Percentiles rank a stretch among this genome's conserved stretches.
These are phyloP conservation scores for Drosophila grimshawi DNA, from an alignment of 1,140 invertebrate species.

Conservation along the genomic window DNA sequence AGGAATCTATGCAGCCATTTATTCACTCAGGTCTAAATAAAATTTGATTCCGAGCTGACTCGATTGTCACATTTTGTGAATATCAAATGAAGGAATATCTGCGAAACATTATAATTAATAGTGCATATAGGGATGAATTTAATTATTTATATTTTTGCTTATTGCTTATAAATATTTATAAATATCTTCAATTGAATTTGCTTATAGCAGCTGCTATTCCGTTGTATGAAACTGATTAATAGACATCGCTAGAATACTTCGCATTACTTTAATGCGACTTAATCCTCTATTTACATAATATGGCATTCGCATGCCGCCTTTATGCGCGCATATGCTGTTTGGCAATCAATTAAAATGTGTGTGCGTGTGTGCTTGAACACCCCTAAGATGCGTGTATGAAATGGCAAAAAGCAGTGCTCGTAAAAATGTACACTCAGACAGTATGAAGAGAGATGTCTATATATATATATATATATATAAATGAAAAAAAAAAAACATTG, in stretches of 20 bases:
- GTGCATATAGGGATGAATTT: not conserved
- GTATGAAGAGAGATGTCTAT: not conserved
- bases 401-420: constrained; percentile 28
- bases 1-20: no score
- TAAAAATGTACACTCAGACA: constrained; percentile 47
- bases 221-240: not conserved
- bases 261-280: constrained; percentile 11
- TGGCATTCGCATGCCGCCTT: constrained; percentile 1
- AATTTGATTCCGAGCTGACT: no score
- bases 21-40: no score
- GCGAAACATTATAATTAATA: no score
- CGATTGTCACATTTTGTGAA: no score
- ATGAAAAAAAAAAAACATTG: constrained; percentile 29
- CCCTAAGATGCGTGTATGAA: constrained; percentile 35
- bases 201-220: not conserved
- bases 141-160: not conserved
- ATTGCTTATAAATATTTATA: not conserved
- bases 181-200: not conserved
- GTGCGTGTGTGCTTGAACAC: constrained; percentile 25
- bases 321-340: constrained; percentile 43
- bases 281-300: constrained; percentile 38
- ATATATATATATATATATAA: not conserved
- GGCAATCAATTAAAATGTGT: constrained; percentile 48
- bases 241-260: not conserved
- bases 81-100: no score